A percentile compares a stretch with the other conserved stretches of the same genome.
phyloP scores from a whole-genome alignment of 2,888 invertebrate genomes.

The Prosapia bicincta region DNA sequence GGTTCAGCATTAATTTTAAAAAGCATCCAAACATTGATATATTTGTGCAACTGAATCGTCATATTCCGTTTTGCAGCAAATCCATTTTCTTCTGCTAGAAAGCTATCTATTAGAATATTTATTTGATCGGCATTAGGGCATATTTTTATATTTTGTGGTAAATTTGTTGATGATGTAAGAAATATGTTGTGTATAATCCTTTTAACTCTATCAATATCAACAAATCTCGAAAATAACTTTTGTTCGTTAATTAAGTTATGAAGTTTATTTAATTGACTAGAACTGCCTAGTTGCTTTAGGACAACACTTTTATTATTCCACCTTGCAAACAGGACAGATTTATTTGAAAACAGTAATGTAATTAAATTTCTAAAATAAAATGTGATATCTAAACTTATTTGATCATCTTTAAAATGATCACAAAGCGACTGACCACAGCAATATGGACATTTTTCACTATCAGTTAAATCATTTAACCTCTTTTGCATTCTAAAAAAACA shows the following conservation, averaged over 20 bases:
- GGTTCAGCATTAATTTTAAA: background rate
- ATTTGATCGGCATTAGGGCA: background rate
- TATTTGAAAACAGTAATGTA: background rate
- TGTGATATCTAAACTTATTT: background rate
- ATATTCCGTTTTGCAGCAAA: background rate
- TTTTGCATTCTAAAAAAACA: background rate
- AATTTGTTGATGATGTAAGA: background rate
- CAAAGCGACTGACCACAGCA: background rate
- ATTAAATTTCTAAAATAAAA: background rate
- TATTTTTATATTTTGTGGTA: background rate
- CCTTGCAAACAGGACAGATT: background rate
- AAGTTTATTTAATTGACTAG: background rate
- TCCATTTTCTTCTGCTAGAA: background rate
- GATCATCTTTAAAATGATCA: background rate
- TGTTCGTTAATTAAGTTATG: background rate
- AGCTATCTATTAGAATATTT: background rate
- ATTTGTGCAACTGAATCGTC: background rate
- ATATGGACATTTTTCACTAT: background rate
- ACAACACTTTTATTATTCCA: background rate
- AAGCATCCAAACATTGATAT: background rate
- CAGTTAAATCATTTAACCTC: background rate
- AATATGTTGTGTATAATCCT: background rate
- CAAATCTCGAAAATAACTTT: background rate
- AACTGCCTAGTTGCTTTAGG: background rate
- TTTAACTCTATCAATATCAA: background rate